Conservation (phyloP, 2,113 vertebrate genomes). For the Atherinomorus stipes region DNA sequence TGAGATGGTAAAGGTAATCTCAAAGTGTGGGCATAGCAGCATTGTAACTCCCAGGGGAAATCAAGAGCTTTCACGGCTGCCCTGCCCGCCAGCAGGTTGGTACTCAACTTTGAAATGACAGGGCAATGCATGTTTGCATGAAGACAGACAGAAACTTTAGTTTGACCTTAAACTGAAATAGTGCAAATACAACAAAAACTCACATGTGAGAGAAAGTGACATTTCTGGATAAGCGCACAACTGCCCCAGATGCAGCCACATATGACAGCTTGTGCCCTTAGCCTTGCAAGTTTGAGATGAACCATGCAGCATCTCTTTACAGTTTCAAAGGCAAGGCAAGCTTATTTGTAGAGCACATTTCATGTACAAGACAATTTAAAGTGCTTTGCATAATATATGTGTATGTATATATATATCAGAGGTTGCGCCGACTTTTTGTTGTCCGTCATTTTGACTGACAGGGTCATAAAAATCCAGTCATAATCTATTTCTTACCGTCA, state of each 20-base stretch:
- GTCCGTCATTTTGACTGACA: too few species aligned
- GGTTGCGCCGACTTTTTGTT: too few species aligned
- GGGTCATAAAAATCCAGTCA: too few species aligned
- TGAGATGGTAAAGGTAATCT: conserved; percentile 70
- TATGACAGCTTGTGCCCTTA: conserved; percentile 15
- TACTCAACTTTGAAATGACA: conserved; percentile 64
- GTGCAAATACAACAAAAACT: conserved; percentile 37
- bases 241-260: conserved; percentile 22
- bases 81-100: conserved; percentile 59
- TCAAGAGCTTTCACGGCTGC: conserved; percentile 72
- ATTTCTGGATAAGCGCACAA: conserved; percentile 22
- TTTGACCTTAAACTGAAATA: conserved; percentile 51
- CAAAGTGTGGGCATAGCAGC: conserved; percentile 68
- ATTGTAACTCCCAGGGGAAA: conserved; percentile 73
- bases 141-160: conserved; percentile 51
- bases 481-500: too few species aligned
- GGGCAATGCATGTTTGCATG: conserved; percentile 20
- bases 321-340: too few species aligned
- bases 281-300: conserved; percentile 19
- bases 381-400: too few species aligned
- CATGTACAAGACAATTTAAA: too few species aligned
- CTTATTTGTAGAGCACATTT: too few species aligned
- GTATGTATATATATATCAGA: too few species aligned
- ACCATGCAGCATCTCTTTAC: neutral
- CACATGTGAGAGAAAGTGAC: conserved; percentile 17